phyloP scores from a whole-genome alignment of 2,113 vertebrate genomes.

The Paramormyrops kingsleyae region DNA sequence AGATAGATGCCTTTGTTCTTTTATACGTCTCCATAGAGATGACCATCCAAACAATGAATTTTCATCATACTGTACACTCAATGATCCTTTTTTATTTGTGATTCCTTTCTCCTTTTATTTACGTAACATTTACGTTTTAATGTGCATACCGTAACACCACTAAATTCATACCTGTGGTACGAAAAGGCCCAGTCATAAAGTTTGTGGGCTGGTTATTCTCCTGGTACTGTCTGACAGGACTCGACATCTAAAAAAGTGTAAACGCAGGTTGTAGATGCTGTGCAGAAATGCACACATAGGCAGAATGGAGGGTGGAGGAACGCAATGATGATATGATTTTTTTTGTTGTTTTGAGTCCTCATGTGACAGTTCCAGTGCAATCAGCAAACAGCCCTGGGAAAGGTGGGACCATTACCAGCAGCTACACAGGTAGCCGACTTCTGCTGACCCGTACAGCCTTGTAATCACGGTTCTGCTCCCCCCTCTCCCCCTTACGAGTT shows the following conservation, averaged over 20 bases:
- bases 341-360: neutral
- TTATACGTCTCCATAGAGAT: neutral
- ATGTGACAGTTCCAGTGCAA: neutral
- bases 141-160: neutral
- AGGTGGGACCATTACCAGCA: slow-evolving; percentile 18
- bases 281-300: neutral
- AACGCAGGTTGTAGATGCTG: neutral
- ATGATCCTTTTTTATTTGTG: neutral
- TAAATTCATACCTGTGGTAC: neutral
- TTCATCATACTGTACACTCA: neutral
- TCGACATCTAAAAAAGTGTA: neutral
- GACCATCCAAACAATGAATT: neutral
- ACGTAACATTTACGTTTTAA: neutral
- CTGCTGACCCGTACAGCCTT: slow-evolving; percentile 23
- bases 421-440: slow-evolving; percentile 20
- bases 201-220: neutral
- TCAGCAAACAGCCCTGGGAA: slow-evolving; percentile 1
- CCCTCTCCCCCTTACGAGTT: slow-evolving; percentile 12
- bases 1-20: neutral
- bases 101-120: neutral
- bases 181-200: neutral
- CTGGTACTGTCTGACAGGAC: neutral
- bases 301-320: neutral
- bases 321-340: neutral
- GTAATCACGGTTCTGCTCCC: slow-evolving; percentile 24